phyloP scores from a whole-genome alignment of 2,113 vertebrate genomes.

The Anguilla japonica region DNA sequence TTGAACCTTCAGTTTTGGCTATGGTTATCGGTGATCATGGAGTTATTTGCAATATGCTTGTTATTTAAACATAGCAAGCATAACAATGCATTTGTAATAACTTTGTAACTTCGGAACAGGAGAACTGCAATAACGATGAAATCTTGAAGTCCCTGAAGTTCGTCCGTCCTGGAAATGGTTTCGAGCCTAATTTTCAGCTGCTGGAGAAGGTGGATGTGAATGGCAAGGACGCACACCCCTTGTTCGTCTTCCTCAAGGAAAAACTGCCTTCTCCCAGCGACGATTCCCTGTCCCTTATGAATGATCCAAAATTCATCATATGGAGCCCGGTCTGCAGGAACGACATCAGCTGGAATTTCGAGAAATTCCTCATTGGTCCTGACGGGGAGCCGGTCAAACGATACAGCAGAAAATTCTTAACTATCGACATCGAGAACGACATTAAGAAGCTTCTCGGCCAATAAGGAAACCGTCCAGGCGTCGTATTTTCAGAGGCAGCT shows the following conservation, averaged over 20 bases:
- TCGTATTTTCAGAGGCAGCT: background rate
- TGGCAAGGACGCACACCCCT: slow-evolving; percentile 72
- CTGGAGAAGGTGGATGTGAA: slow-evolving; percentile 86
- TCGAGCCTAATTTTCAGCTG: slow-evolving; percentile 76
- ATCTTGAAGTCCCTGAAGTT: slow-evolving; percentile 73
- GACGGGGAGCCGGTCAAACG: slow-evolving; percentile 77
- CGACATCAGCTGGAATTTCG: slow-evolving; percentile 81
- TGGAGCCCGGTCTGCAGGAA: slow-evolving; percentile 80
- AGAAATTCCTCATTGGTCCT: slow-evolving; percentile 77
- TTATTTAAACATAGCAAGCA: background rate
- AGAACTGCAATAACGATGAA: slow-evolving; percentile 78
- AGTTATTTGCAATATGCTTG: background rate
- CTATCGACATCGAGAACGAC: slow-evolving; percentile 75
- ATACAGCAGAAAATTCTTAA: slow-evolving; percentile 77
- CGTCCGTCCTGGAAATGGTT: slow-evolving; percentile 77
- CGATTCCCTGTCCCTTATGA: slow-evolving; percentile 69
- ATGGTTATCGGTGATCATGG: background rate
- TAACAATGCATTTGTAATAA: background rate
- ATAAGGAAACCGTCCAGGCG: slow-evolving; percentile 31
- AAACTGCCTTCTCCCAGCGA: slow-evolving; percentile 74
- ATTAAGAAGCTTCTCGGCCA: slow-evolving; percentile 70
- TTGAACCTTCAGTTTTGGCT: background rate
- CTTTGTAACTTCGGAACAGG: slow-evolving; percentile 52
- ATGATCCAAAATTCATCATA: slow-evolving; percentile 71
- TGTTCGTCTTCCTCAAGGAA: slow-evolving; percentile 74